Conservation (phyloP, 2,888 invertebrate species). For the Cyclophora albipunctata region DNA sequence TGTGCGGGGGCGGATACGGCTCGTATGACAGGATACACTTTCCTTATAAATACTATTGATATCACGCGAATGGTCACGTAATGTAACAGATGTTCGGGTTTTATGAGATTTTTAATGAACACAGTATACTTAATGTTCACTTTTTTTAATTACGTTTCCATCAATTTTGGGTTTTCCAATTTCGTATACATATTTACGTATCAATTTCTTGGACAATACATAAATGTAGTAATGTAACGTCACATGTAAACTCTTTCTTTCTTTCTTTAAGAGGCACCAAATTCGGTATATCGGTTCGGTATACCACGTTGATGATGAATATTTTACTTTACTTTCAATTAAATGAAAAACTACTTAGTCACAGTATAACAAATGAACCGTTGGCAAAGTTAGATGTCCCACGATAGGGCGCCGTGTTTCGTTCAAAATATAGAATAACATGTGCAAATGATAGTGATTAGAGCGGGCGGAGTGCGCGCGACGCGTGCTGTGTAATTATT, state of each 20-base stretch:
- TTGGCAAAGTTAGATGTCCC: conserved; percentile 37
- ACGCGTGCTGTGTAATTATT: conserved; percentile 70
- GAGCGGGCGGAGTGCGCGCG: conserved; percentile 42
- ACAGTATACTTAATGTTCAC: conserved; percentile 2
- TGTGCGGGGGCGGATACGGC: conserved; percentile 67
- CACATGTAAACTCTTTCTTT: no score
- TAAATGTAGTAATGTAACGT: no score
- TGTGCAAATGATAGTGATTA: conserved; percentile 73
- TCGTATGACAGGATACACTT: conserved; percentile 71
- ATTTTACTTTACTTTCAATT: no score
- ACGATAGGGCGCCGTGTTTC: conserved; percentile 55
- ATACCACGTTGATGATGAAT: no score
- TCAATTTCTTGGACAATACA: no score
- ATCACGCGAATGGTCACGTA: conserved; percentile 61
- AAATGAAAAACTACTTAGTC: no score
- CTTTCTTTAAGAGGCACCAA: no score
- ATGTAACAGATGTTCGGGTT: conserved; percentile 47
- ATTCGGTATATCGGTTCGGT: no score
- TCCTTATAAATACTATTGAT: conserved; percentile 43
- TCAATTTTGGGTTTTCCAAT: background rate
- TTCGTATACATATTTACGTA: no score
- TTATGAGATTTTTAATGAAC: conserved; percentile 3
- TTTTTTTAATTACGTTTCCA: background rate
- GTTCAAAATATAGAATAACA: conserved; percentile 67
- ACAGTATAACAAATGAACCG: conserved; percentile 5